These are phyloP conservation scores for Dryococelus australis DNA, from an alignment of 2,888 invertebrate species.

Conservation along the genomic window DNA sequence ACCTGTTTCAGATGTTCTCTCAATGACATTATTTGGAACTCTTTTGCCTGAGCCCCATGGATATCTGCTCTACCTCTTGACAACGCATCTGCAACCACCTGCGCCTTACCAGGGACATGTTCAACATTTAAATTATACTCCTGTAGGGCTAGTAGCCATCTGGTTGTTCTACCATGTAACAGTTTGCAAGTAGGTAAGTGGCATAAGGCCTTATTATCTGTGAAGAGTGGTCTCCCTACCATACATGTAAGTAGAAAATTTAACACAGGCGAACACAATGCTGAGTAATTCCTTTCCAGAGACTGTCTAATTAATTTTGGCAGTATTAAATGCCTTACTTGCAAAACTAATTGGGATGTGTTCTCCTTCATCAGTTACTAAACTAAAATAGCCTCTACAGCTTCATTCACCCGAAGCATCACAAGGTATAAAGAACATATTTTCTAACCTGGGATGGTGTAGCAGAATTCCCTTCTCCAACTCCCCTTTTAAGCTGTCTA, in stretches of 20 bases:
- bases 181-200: neutral
- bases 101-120: too few species aligned
- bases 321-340: neutral
- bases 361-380: neutral
- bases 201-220: neutral
- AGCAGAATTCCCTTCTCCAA: too few species aligned
- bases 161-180: neutral
- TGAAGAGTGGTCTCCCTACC: neutral
- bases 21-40: too few species aligned
- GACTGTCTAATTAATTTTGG: neutral
- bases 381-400: neutral
- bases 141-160: neutral
- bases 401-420: neutral
- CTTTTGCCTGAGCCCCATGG: too few species aligned
- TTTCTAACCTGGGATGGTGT: too few species aligned
- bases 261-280: neutral
- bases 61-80: too few species aligned
- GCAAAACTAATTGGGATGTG: neutral
- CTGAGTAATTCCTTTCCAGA: neutral
- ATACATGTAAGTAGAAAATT: neutral
- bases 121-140: neutral
- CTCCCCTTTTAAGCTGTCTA: too few species aligned
- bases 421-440: neutral
- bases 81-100: too few species aligned
- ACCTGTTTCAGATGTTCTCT: too few species aligned